Base-by-base conservation (phyloP, 2,113 vertebrate species). In the Pagrus major region DNA sequence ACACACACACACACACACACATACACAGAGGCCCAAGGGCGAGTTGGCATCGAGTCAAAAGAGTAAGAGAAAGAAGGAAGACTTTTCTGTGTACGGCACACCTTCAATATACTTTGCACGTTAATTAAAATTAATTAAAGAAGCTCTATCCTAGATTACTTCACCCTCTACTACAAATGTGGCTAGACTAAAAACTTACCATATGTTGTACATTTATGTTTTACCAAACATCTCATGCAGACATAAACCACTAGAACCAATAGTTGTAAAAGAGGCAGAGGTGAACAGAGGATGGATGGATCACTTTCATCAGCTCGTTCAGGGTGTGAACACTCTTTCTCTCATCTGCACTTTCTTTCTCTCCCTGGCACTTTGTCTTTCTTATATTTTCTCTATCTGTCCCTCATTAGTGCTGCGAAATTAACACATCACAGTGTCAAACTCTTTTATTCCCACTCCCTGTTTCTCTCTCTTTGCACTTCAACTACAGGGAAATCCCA, bases 341-440 rank as follows among this genome's bases (percentile, higher is more conserved):
- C 23, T 71, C 12, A 3, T 21, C 41, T 21, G 4, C 23, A 18
- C 56, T 83, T 83, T 83, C 61, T 80, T 80, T 76, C 49, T 63
- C 68, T 76, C 33, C 52, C 58, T 18, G 11, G 11, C 55, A 44
- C 4, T 11, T 6, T 4, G 15, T 33, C 58, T 70, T 56, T 25
- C 11, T 46, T 21, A 66, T 5, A 11, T 47, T 47, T 65, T 68
- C 76, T 75, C 42, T 63, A 21, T 41, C 52, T n/a, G 23, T 44
- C 27, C 51, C 25, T 72, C 77, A 86, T 84, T 86, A 83, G 56
- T 27, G 39, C 27, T 29, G 46, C 8, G 15, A 35, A 33, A 85
- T 85, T 80, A 86, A 20, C 90, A 82, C 60, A 68, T 79, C 37
- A 70, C 76, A 59, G 55, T 55, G 37, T 46, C 29, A 9, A 49